These are phyloP conservation scores for Charanyca ferruginea DNA, from an alignment of 2,888 invertebrate genomes.

Conservation along the genomic window DNA sequence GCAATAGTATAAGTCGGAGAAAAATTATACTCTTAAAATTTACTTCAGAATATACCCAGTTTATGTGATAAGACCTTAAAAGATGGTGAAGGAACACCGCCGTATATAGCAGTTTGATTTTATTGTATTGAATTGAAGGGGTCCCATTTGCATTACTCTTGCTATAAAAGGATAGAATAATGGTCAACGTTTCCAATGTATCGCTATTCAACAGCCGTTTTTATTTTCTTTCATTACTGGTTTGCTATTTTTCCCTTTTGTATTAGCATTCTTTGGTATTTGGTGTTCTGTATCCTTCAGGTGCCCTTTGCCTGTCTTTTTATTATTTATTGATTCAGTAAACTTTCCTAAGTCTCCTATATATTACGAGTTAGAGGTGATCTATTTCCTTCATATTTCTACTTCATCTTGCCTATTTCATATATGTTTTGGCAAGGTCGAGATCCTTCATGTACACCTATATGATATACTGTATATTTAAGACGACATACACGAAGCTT, in stretches of 20 bases:
- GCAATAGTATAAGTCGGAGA: conserved; percentile 8
- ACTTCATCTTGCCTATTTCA: conserved; percentile 3
- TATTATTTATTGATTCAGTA: neutral
- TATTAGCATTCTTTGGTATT: conserved; percentile 45
- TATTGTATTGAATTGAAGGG: conserved; percentile 63
- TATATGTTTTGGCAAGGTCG: neutral
- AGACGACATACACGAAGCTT: neutral
- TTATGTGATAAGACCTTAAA: conserved; percentile 47
- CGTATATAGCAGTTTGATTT: conserved; percentile 55
- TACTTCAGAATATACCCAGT: conserved; percentile 22
- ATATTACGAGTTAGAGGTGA: neutral
- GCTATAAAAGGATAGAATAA: conserved; percentile 62
- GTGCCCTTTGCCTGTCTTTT: neutral
- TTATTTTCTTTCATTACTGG: conserved; percentile 43
- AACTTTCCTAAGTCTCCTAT: neutral
- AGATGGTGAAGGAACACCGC: conserved; percentile 33
- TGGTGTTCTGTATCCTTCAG: conserved; percentile 5
- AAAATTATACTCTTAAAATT: conserved; percentile 9
- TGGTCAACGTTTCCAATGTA: conserved; percentile 53
- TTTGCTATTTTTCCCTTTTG: conserved; percentile 37
- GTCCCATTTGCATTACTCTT: conserved; percentile 53
- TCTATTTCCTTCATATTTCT: neutral
- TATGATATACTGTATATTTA: conserved; percentile 1
- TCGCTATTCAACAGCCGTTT: conserved; percentile 52
- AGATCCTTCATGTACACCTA: conserved; percentile 18